Evolutionary conservation across 2,888 invertebrate species (phyloP).

Genomic region (Onthophagus sagittarius): DNA sequence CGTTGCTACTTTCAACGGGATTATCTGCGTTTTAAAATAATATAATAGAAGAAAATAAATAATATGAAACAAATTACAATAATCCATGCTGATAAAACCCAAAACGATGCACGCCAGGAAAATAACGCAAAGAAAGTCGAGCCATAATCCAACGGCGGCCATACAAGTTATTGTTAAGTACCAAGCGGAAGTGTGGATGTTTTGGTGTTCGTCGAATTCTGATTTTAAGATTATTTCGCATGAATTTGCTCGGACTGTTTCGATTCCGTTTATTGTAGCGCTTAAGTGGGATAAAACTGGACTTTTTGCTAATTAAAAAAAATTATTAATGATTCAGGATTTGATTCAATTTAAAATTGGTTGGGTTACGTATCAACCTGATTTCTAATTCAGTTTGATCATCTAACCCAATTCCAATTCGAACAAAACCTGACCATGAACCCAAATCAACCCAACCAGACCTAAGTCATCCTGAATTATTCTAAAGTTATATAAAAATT

Average conservation of each 20-base stretch:
- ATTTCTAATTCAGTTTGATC: too few species aligned
- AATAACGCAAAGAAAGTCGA: constrained; percentile 66
- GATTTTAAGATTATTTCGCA: constrained; percentile 58
- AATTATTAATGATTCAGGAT: too few species aligned
- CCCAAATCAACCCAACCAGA: too few species aligned
- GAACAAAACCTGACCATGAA: too few species aligned
- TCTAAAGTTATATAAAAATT: too few species aligned
- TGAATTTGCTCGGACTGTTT: constrained; percentile 69
- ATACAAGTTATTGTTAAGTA: constrained; percentile 61
- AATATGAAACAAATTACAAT: constrained; percentile 52
- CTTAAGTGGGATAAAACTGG: constrained; percentile 77
- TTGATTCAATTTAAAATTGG: too few species aligned
- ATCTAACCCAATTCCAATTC: too few species aligned
- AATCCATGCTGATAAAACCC: constrained; percentile 58
- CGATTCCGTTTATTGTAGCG: constrained; percentile 68
- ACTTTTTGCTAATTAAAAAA: constrained; percentile 59
- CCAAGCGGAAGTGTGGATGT: constrained; percentile 68
- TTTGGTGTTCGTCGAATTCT: constrained; percentile 59
- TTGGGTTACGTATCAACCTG: too few species aligned
- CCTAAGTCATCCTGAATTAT: too few species aligned
- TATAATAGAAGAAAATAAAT: neutral
- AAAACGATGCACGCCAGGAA: constrained; percentile 65
- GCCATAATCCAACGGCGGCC: constrained; percentile 68
- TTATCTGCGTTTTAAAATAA: constrained; percentile 13
- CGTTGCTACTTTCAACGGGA: constrained; percentile 42